Evolutionary conservation across 2,888 invertebrate species (phyloP), one percentile per base, ranked within the genome.

Genomic region (Phymatocera aterrima): DNA sequence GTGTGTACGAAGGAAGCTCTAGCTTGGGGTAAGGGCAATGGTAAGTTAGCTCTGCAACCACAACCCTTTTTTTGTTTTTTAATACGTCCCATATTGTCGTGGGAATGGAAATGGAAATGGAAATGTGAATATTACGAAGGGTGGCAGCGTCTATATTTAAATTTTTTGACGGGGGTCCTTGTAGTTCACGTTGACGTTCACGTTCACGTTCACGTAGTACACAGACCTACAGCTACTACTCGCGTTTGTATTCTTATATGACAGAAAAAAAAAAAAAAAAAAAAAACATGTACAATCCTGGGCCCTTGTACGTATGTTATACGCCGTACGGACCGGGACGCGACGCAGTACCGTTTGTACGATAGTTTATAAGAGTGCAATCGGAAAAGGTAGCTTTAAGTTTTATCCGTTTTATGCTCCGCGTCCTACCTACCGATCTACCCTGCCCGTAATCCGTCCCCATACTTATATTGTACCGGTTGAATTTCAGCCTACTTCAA

Each of bases 11-110:
- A 48, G 51, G 48, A 51, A 34, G 28, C 51, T 51, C n/a, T 18
- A 80, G 75, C 48, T 5, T n/a, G n/a, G 68, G 79, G 77, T 61
- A 61, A 77, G 79, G 65, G 77, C 65, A 77, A 77, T 70, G 65
- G 51, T 72, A 78, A 65, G 74, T 64, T 74, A 75, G 72, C 78
- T 78, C 79, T 61, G 72, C 72, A 72, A 77, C 78, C 77, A 82
- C 84, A 87, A 87, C 87, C 87, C 87, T 87, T 87, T 84, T 86
- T 87, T 86, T 88, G 84, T 85, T 87, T 87, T 86, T 85, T 83
- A 86, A 87, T 86, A 84, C 82, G 64, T 81, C 82, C 83, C 84
- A 83, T 78, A 86, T 83, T 84, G 85, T 86, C 88, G 88, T 88
- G 88, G 88, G 88, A 88, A 88, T 78, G 74, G 85, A 84, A 84